Evolutionary conservation across 2,113 vertebrate genomes (phyloP), one percentile per base, ranked within the genome.

Genomic region (Amphiprion percula): DNA sequence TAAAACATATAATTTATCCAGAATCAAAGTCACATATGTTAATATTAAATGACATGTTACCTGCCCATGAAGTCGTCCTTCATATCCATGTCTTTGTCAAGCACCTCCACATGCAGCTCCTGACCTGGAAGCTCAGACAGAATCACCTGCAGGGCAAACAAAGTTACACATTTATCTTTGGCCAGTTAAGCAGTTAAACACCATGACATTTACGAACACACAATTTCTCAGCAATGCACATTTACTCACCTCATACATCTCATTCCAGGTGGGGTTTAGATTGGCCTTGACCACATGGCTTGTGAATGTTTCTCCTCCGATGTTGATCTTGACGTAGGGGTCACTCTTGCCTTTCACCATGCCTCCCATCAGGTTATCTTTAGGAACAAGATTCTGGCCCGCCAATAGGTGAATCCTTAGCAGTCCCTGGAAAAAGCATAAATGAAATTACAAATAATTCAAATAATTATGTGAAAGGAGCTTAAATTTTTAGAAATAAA

Each of bases 61-160:
- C 97, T 95, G 84, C 97, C 97, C 94, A 98, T 94, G 90, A 97
- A 97, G 72, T 98, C 97, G 73, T 98, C 97, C 83, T 96, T 95
- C 90, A 95, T 95, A 78, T 97, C 96, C 82, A 98, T 92, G 88
- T 98, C 97, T 90, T 97, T 97, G 82, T 98, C 97, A 77, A 96
- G 96, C 65, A 98, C 77, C 26, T 97, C 96, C 54, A 96, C 53
- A 17, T 96, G 91, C 46, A 98, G 87, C 19, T 97, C 97, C 87
- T 98, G 97, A 61, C 96, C 97, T 28, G 96, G 96, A 66, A 97
- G 77, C 44, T 95, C 74, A 10, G 95, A 96, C 64, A 97, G 91
- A 68, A 97, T 89, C 56, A 96, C 96, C 97, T 98, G 81, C 19
- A 23, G 47, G n/a, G 53, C 16, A 44, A 72, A 59, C 6, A 61